Base-by-base conservation (phyloP, 2,888 invertebrate genomes). In the Cephus pulcher region DNA sequence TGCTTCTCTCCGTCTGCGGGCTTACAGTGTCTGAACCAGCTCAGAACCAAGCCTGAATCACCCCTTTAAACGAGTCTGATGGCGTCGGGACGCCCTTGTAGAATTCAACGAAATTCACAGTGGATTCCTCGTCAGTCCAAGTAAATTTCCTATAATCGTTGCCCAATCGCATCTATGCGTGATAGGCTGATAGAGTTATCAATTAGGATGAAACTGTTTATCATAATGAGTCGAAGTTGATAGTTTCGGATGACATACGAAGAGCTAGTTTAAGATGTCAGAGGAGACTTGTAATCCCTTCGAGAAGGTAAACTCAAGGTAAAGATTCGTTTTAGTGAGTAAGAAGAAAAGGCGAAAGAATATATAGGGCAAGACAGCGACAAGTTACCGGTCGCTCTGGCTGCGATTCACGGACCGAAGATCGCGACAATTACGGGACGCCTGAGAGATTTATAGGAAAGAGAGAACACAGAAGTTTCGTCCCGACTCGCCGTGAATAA, bases 1-100 rank as follows among this genome's bases (percentile, higher is more conserved):
- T 90, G 90, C 87, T 88, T 85, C 87, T 87, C 88, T 81, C 84
- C 86, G 86, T 87, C 88, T 86, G 86, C 86, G 85, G 88, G 88
- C 89, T 90, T 89, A 56, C 23, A 88, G 86, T 82, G 88, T 87
- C 87, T 89, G 86, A 86, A 88, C 86, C 86, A 40, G 40, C 40
- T 40, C 15, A 40, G 40, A 40, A 40, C 40, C 40, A 40, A 56
- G 40, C 86, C 86, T 82, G 85, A 86, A 87, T 83, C 88, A 87
- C 86, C 86, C 23, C 71, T 71, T 32, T 71, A 71, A 32, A 33
- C 71, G 12, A 33, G 71, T 33, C 33, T 71, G 71, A 71, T 71
- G 15, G 71, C 71, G 71, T 71, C 71, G 32, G 32, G 32, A 71
- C 32, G 32, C 12, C 71, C 40, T 56, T 56, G 23, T 56, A 56